These are phyloP conservation scores for Glyphotaelius pellucidus DNA, from an alignment of 2,888 invertebrate species.

Conservation along the genomic window DNA sequence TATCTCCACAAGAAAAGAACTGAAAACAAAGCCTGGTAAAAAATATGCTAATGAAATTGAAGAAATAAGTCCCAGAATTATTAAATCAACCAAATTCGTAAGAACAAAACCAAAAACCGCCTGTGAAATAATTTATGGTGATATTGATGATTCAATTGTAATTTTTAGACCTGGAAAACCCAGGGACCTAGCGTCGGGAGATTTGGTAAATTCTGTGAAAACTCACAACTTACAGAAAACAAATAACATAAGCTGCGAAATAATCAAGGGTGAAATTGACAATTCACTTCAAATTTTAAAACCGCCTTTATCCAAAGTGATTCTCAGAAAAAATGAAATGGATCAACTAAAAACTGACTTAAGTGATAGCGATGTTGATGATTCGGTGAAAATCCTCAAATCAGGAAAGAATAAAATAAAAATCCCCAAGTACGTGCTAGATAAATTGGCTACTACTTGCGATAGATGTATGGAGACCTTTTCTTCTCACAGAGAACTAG, in stretches of 20 bases:
- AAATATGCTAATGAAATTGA: not conserved
- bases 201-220: not conserved
- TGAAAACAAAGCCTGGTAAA: not conserved
- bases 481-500: conserved; percentile 17
- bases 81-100: not conserved
- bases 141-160: not conserved
- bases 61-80: not conserved
- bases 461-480: conserved; percentile 8
- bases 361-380: not conserved
- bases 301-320: not conserved
- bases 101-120: not conserved
- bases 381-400: not conserved
- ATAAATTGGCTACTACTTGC: not conserved
- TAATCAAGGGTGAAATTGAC: not conserved
- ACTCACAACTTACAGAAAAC: not conserved
- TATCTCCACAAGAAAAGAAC: not conserved
- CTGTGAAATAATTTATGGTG: not conserved
- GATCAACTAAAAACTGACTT: not conserved
- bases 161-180: not conserved
- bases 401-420: not conserved
- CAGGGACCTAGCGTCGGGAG: not conserved
- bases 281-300: not conserved
- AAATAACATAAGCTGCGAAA: not conserved
- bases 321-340: not conserved
- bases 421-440: not conserved